Conservation (phyloP, 2,888 invertebrate genomes). For the Gymnoscelis rufifasciata region DNA sequence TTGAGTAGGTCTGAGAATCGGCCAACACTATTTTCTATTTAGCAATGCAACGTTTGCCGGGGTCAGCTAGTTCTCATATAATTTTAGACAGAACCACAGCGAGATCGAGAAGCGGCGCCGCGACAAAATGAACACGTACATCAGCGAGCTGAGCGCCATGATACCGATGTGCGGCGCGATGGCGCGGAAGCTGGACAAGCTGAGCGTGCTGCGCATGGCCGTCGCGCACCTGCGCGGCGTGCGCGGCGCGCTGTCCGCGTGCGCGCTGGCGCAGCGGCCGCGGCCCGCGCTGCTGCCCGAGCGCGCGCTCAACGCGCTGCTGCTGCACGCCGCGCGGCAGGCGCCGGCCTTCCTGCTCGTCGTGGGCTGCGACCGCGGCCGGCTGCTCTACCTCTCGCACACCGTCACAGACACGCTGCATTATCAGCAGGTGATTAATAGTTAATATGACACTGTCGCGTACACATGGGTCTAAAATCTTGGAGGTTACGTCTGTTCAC, state of each 20-base stretch:
- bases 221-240: constrained; percentile 93
- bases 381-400: constrained; percentile 93
- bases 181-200: constrained; percentile 94
- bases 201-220: constrained; percentile 94
- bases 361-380: constrained; percentile 94
- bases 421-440: constrained; percentile 90
- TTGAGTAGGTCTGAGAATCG: no score
- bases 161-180: constrained; percentile 96
- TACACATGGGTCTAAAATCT: no score
- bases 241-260: constrained; percentile 67
- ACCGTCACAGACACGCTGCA: constrained; percentile 90
- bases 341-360: constrained; percentile 93
- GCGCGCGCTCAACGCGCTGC: constrained; percentile 90
- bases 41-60: not conserved
- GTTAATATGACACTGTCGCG: no score
- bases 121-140: constrained; percentile 98
- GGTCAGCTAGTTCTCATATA: not conserved
- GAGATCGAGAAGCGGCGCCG: constrained; percentile 96
- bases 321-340: constrained; percentile 89
- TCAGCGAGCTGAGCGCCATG: constrained; percentile 92
- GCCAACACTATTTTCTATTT: no score
- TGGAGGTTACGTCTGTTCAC: no score
- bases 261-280: constrained; percentile 85
- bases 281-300: constrained; percentile 91
- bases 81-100: constrained; percentile 93